Conservation (phyloP, 2,797 vertebrate genomes). For the Danio kyathit region DNA sequence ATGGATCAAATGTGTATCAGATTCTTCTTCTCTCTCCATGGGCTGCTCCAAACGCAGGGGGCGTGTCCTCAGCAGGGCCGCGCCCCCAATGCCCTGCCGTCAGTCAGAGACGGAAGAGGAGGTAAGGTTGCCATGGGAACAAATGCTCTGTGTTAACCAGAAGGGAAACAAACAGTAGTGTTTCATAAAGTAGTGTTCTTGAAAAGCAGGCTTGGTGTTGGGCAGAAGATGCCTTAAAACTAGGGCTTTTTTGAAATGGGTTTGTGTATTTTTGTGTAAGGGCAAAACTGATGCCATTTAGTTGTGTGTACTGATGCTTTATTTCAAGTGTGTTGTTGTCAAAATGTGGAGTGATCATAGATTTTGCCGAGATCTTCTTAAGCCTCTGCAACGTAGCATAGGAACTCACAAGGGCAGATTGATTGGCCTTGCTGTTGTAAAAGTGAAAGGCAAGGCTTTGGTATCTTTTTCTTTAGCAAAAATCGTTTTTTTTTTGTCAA, state of each 20-base stretch:
- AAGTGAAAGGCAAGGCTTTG: slow-evolving; percentile 17
- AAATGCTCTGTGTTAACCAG: slow-evolving; percentile 82
- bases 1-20: too few species aligned
- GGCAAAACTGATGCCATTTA: neutral
- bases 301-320: slow-evolving; percentile 7
- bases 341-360: neutral
- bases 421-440: slow-evolving; percentile 27
- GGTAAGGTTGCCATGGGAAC: slow-evolving; percentile 84
- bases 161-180: slow-evolving; percentile 79
- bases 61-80: slow-evolving; percentile 44
- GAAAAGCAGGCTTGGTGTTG: slow-evolving; percentile 70
- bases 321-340: slow-evolving; percentile 1
- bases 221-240: slow-evolving; percentile 49
- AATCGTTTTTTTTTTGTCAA: neutral
- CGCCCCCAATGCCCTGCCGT: slow-evolving; percentile 47
- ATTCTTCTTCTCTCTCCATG: too few species aligned
- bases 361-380: slow-evolving; percentile 12
- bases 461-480: neutral
- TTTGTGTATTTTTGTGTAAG: slow-evolving; percentile 42
- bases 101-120: slow-evolving; percentile 71
- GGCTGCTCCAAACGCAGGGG: neutral
- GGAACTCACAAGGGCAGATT: neutral
- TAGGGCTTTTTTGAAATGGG: slow-evolving; percentile 52
- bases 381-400: slow-evolving; percentile 23
- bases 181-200: slow-evolving; percentile 76